phyloP scores from a whole-genome alignment of 2,113 vertebrate genomes.

The Mustela nigripes region DNA sequence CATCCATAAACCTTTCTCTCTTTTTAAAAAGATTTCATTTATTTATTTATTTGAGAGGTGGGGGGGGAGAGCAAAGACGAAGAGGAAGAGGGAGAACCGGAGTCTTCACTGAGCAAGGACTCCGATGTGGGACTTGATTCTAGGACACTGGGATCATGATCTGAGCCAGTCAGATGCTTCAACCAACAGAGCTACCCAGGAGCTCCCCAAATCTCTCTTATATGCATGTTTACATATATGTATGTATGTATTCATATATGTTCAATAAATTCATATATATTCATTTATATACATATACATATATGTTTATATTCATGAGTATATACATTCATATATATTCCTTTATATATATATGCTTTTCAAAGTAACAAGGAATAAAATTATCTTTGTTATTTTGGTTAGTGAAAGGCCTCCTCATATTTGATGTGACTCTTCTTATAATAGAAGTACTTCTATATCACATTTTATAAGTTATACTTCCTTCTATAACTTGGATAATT shows the following conservation, averaged over 20 bases:
- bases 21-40: background rate
- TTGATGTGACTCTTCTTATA: background rate
- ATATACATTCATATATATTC: background rate
- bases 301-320: too few species aligned
- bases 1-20: background rate
- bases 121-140: background rate
- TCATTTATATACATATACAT: background rate
- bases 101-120: background rate
- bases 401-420: background rate
- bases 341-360: background rate
- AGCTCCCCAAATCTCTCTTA: background rate
- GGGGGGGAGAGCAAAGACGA: background rate
- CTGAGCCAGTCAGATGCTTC: background rate
- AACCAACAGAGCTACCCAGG: background rate
- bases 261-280: background rate
- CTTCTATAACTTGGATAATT: background rate
- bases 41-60: background rate
- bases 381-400: background rate
- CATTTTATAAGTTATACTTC: conserved; percentile 33
- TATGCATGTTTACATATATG: background rate
- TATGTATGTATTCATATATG: background rate
- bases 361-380: conserved; percentile 30
- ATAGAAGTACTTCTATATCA: background rate
- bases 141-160: background rate
- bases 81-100: background rate